Evolutionary conservation across 2,113 vertebrate genomes (phyloP).

Genomic region (Lontra canadensis): DNA sequence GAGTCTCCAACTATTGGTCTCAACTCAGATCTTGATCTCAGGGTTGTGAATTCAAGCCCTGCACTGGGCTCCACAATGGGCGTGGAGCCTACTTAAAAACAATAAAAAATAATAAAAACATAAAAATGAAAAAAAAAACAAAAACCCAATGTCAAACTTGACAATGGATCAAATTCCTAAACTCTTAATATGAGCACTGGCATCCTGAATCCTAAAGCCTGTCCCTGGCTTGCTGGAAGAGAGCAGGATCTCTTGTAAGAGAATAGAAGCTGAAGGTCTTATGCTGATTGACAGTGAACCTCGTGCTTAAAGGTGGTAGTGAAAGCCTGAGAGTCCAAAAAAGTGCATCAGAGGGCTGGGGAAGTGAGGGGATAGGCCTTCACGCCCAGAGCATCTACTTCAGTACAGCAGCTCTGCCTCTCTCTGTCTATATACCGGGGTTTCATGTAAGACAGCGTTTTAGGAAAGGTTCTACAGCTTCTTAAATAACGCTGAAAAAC

Average conservation of each 20-base stretch:
- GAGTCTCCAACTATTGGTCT: neutral
- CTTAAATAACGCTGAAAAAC: constrained; percentile 22
- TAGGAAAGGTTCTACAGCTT: neutral
- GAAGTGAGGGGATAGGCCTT: neutral
- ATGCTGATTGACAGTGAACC: neutral
- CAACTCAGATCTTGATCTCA: neutral
- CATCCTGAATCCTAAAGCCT: neutral
- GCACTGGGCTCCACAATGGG: neutral
- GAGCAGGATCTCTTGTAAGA: neutral
- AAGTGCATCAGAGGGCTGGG: neutral
- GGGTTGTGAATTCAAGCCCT: neutral
- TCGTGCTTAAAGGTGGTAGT: neutral
- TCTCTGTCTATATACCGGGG: neutral
- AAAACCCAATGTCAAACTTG: neutral
- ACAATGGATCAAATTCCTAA: neutral
- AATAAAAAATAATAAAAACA: neutral
- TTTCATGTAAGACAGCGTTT: neutral
- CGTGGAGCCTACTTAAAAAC: neutral
- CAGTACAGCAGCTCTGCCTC: neutral
- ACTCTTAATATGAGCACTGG: neutral
- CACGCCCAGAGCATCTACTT: neutral
- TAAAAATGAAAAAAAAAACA: neutral
- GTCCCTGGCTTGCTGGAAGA: neutral
- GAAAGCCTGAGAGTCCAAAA: neutral
- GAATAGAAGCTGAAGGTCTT: neutral